These are phyloP conservation scores for Rhinopomastus cyanomelas DNA, from an alignment of 2,113 vertebrate genomes.

Conservation along the genomic window DNA sequence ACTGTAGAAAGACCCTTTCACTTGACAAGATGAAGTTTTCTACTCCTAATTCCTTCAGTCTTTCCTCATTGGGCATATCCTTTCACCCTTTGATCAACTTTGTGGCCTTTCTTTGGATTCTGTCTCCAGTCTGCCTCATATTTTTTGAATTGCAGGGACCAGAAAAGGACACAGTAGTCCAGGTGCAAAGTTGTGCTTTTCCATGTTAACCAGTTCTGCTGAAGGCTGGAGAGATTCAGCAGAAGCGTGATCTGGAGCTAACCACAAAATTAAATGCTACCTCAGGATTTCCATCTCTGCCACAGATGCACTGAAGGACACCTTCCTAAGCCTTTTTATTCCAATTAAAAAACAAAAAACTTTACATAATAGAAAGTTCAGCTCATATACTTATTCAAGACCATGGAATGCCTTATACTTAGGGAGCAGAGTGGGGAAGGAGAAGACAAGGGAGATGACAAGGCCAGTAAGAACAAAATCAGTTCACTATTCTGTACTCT, in stretches of 20 bases:
- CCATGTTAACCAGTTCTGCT: neutral
- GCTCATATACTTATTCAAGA: neutral
- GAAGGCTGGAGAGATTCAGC: neutral
- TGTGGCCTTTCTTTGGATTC: neutral
- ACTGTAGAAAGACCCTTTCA: neutral
- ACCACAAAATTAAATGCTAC: neutral
- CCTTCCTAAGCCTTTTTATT: neutral
- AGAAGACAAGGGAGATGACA: neutral
- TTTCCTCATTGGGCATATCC: neutral
- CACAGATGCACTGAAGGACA: neutral
- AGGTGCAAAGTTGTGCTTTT: neutral
- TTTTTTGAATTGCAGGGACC: neutral
- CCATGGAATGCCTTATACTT: neutral
- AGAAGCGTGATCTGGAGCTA: neutral
- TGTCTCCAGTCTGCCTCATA: neutral
- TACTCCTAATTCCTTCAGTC: neutral
- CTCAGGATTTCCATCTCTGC: neutral
- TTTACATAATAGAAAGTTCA: neutral
- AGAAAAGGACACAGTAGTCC: neutral
- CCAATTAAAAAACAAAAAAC: neutral
- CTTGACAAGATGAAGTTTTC: neutral
- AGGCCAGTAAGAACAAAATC: neutral
- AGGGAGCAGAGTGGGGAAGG: neutral
- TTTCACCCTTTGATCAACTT: neutral
- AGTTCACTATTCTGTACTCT: neutral